These are phyloP conservation scores for Buceros bicornis DNA, from an alignment of 2,797 vertebrate genomes.

Conservation along the genomic window DNA sequence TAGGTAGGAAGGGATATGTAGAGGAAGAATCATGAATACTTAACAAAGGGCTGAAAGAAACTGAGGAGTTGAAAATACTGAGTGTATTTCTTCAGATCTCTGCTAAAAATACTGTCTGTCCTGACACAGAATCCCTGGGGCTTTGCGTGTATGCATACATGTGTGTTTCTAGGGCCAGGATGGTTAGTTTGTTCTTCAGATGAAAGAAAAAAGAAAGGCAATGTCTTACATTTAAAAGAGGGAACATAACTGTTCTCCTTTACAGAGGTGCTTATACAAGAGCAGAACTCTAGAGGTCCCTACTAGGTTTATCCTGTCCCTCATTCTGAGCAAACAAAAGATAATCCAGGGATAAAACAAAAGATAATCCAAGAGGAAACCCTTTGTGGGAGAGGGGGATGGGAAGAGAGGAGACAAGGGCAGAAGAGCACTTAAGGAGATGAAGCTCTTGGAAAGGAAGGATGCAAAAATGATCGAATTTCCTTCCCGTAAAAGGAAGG, in stretches of 20 bases:
- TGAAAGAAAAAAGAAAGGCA: constrained; percentile 66
- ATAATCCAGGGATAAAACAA: constrained; percentile 40
- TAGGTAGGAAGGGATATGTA: background rate
- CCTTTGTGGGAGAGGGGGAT: background rate
- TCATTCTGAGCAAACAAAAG: constrained; percentile 62
- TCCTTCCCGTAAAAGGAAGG: constrained; percentile 77
- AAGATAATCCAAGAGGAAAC: constrained; percentile 57
- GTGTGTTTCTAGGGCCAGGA: background rate
- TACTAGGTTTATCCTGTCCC: constrained; percentile 4
- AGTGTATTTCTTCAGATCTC: background rate
- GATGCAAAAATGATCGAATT: constrained; percentile 78
- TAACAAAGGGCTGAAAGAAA: constrained; percentile 11
- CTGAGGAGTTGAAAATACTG: background rate
- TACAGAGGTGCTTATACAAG: constrained; percentile 23
- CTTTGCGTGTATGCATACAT: background rate
- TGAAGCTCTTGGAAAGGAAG: constrained; percentile 72
- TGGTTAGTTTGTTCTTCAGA: constrained; percentile 49
- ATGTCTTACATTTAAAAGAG: constrained; percentile 38
- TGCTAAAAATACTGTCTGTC: constrained; percentile 28
- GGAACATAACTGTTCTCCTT: constrained; percentile 25
- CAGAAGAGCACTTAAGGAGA: constrained; percentile 60
- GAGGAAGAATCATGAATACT: background rate
- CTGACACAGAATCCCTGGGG: background rate
- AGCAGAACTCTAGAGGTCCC: constrained; percentile 42
- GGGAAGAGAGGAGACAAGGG: constrained; percentile 21